Evolutionary conservation across 2,797 vertebrate genomes (phyloP).

Genomic region (Clarias pachynema): DNA sequence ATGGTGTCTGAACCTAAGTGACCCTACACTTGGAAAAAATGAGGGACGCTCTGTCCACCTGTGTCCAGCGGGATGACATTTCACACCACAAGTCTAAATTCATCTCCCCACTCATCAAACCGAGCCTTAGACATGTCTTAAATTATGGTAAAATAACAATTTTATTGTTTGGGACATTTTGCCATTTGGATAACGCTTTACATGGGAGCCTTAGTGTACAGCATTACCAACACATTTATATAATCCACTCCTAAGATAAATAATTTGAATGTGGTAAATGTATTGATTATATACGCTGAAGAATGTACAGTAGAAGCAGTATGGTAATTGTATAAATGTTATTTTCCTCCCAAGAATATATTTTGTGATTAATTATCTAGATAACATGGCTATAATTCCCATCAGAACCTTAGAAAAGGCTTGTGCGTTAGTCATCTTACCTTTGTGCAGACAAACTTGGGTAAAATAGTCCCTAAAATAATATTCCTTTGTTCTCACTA

Average conservation of each 20-base stretch:
- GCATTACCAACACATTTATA: not conserved
- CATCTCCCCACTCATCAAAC: slow-evolving; percentile 25
- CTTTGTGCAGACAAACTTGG: not conserved
- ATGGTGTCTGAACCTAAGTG: slow-evolving; percentile 52
- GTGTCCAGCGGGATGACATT: slow-evolving; percentile 37
- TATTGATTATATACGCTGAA: no score
- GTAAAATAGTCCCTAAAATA: not conserved
- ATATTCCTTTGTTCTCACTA: not conserved
- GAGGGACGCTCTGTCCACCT: slow-evolving; percentile 46
- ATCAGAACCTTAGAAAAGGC: not conserved
- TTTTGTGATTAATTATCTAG: not conserved
- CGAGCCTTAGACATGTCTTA: slow-evolving; percentile 26
- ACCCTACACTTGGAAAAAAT: slow-evolving; percentile 51
- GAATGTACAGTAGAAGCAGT: not conserved
- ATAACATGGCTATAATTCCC: not conserved
- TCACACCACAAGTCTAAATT: slow-evolving; percentile 36
- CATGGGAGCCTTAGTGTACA: not conserved
- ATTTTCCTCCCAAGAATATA: not conserved
- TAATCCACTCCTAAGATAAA: not conserved
- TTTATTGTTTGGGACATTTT: slow-evolving; percentile 14
- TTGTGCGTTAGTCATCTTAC: not conserved
- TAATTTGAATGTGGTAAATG: not conserved
- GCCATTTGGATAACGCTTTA: slow-evolving; percentile 14
- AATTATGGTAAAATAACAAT: slow-evolving; percentile 17
- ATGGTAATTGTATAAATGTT: not conserved